phyloP scores from a whole-genome alignment of 2,888 invertebrate species.

The Leucoma salicis region DNA sequence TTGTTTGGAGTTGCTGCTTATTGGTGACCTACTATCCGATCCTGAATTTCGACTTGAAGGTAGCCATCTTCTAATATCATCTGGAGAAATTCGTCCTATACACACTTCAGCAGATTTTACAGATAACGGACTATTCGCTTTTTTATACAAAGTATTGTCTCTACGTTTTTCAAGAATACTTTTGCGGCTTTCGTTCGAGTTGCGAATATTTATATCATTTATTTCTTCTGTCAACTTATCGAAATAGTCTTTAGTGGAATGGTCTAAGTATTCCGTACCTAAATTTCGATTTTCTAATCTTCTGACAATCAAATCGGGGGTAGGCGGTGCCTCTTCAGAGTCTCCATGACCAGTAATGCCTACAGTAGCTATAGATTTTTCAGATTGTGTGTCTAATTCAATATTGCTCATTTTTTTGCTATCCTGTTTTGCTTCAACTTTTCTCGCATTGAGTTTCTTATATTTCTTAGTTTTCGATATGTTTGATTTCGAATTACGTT shows the following conservation, averaged over 20 bases:
- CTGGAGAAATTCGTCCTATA: conserved; percentile 34
- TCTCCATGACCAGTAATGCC: conserved; percentile 63
- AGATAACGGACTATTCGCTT: conserved; percentile 7
- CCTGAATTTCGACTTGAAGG: conserved; percentile 35
- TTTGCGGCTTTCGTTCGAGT: conserved; percentile 4
- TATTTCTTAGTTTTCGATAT: neutral
- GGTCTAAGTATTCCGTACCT: conserved; percentile 45
- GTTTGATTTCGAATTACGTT: neutral
- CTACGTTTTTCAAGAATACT: neutral
- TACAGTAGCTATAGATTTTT: conserved; percentile 50
- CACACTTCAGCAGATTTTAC: conserved; percentile 35
- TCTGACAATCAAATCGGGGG: conserved; percentile 35
- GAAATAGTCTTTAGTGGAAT: conserved; percentile 47
- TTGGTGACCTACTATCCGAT: conserved; percentile 9
- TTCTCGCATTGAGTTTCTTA: neutral
- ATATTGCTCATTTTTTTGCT: conserved; percentile 5
- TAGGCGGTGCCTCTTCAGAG: conserved; percentile 52
- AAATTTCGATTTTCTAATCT: conserved; percentile 43
- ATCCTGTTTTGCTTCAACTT: conserved; percentile 5
- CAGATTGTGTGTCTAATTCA: conserved; percentile 21
- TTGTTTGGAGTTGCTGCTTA: conserved; percentile 7
- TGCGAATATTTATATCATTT: conserved; percentile 13
- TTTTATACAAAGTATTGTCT: neutral
- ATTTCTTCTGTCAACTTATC: conserved; percentile 43
- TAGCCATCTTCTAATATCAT: conserved; percentile 42